These are phyloP conservation scores for Myotis pilosus DNA, from an alignment of 2,797 vertebrate species.

Conservation along the genomic window DNA sequence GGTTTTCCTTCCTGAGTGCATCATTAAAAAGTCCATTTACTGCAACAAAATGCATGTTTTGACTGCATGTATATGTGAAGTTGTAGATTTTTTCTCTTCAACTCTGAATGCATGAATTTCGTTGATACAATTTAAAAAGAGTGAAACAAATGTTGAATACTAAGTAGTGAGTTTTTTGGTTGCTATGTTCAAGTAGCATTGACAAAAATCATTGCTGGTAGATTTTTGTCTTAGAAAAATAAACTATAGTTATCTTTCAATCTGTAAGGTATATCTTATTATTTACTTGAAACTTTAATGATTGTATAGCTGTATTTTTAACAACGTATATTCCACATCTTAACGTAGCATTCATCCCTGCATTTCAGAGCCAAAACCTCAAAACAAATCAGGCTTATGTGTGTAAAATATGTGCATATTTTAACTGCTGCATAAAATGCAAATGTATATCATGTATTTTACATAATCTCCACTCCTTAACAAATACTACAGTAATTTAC, in stretches of 20 bases:
- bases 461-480: slow-evolving; percentile 17
- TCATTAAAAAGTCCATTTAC: slow-evolving; percentile 50
- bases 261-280: slow-evolving; percentile 36
- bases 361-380: slow-evolving; percentile 45
- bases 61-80: background rate
- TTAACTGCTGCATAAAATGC: slow-evolving; percentile 41
- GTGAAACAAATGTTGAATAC: background rate
- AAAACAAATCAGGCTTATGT: slow-evolving; percentile 59
- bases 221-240: slow-evolving; percentile 35
- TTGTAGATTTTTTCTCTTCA: slow-evolving; percentile 10
- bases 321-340: slow-evolving; percentile 44
- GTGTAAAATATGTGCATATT: slow-evolving; percentile 70
- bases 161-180: background rate
- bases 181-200: slow-evolving; percentile 35
- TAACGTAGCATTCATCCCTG: slow-evolving; percentile 32
- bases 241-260: slow-evolving; percentile 50
- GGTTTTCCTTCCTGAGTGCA: slow-evolving; percentile 38
- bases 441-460: slow-evolving; percentile 56
- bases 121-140: slow-evolving; percentile 48
- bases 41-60: slow-evolving; percentile 12
- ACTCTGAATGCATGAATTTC: slow-evolving; percentile 7
- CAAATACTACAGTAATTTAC: slow-evolving; percentile 22
- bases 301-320: slow-evolving; percentile 39
- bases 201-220: slow-evolving; percentile 25
- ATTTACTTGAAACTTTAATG: slow-evolving; percentile 57